Percentiles rank a stretch among this genome's conserved stretches.
These are phyloP conservation scores for Atlantisia rogersi DNA, from an alignment of 2,113 vertebrate species.

Conservation along the genomic window DNA sequence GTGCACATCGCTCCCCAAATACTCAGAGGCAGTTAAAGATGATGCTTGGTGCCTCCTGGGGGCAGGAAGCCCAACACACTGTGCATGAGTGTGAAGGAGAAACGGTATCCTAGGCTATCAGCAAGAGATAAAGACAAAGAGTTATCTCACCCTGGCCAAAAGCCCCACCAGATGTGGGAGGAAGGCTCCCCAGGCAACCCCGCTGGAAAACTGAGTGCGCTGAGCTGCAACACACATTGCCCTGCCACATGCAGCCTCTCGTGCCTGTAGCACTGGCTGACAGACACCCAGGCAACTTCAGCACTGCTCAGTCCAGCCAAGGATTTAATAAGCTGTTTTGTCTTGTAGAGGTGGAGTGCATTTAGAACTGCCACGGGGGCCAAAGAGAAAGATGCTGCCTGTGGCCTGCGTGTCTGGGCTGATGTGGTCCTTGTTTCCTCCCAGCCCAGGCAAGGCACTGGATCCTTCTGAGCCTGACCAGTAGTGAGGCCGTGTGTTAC, in stretches of 20 bases:
- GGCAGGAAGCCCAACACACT: neutral
- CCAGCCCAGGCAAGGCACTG: neutral
- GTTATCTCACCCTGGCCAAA: neutral
- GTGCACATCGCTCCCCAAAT: neutral
- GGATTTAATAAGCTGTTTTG: neutral
- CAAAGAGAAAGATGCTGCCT: neutral
- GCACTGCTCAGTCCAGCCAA: neutral
- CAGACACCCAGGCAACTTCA: neutral
- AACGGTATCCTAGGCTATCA: neutral
- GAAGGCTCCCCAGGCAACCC: neutral
- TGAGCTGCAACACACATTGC: neutral
- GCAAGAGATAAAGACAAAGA: neutral
- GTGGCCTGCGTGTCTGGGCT: accelerated
- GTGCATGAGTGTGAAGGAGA: neutral
- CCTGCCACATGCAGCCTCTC: neutral
- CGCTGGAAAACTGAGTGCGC: neutral
- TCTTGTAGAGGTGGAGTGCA: neutral
- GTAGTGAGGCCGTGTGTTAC: neutral
- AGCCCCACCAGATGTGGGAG: neutral
- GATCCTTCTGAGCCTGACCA: neutral
- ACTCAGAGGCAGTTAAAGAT: neutral
- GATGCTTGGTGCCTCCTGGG: neutral
- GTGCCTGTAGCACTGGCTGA: neutral
- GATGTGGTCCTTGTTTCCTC: neutral
- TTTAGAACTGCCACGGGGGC: neutral